Conservation (phyloP, 2,888 invertebrate genomes). For the Epirrita christyi region DNA sequence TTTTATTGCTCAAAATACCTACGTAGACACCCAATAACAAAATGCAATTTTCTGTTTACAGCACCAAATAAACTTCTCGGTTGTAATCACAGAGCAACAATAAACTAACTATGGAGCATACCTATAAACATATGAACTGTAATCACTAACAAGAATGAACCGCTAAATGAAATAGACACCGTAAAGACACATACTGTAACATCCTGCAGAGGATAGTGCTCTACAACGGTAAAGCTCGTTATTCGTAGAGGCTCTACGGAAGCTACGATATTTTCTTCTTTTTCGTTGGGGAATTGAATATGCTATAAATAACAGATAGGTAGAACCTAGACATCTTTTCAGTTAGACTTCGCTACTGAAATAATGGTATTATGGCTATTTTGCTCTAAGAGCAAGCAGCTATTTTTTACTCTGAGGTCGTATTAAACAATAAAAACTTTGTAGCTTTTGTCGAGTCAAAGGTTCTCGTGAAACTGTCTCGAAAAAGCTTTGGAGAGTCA, state of each 20-base stretch:
- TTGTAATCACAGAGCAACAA: slow-evolving; percentile 20
- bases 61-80: slow-evolving; percentile 41
- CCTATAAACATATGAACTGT: background rate
- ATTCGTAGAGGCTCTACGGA: background rate
- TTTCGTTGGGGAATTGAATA: too few relatives aligned
- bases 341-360: too few relatives aligned
- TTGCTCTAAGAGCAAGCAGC: background rate
- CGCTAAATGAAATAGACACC: background rate
- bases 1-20: slow-evolving; percentile 31
- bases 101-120: background rate
- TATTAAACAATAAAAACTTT: slow-evolving; percentile 42
- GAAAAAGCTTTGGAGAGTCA: slow-evolving; percentile 22
- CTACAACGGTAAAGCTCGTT: background rate
- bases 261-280: background rate
- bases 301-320: too few relatives aligned
- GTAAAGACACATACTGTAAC: background rate
- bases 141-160: background rate
- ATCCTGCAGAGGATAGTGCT: background rate
- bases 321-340: too few relatives aligned
- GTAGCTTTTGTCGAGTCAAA: slow-evolving; percentile 32
- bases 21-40: slow-evolving; percentile 32
- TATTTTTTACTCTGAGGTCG: slow-evolving; percentile 20
- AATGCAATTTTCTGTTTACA: slow-evolving; percentile 45
- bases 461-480: slow-evolving; percentile 23
- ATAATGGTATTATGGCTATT: background rate